Base-by-base conservation (phyloP, 2,113 vertebrate species). In the Aptenodytes forsteri region DNA sequence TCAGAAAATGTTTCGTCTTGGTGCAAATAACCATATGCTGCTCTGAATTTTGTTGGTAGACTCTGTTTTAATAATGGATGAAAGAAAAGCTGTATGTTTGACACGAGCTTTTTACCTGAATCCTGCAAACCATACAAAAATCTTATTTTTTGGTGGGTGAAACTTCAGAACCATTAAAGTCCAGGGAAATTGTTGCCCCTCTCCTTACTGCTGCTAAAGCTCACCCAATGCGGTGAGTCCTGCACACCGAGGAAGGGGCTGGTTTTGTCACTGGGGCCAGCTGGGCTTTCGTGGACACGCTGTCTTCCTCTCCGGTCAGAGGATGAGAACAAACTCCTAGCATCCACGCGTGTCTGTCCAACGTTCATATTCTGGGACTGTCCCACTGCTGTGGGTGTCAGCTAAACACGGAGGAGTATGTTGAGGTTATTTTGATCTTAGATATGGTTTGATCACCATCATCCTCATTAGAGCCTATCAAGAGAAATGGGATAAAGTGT, bases 11-110 rank as follows among this genome's bases (percentile, higher is more conserved):
- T 55, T 88, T 88, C 90, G 71, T 90, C 89, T 67, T 91, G 89
- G 75, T 97, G 87, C 34, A 78, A 73, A 77, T 76, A 95, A 56
- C 76, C 70, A 58, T 47, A 44, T 69, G 78, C 90, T 88, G 66
- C 88, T 90, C 82, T 95, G 82, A 95, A 79, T 90, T 91, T 90
- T 94, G 71, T 82, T 88, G 36, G 71, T 76, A 93, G 90, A 62
- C 32, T 94, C 86, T 76, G 54, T 49, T 87, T 97, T 93, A 90
- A 80, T 91, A 84, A 85, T 23, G 49, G 55, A 69, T 94, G 70
- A 80, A 80, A 76, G 75, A 88, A 90, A 93, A 94, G 73, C 87
- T 80, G 14, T 56, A 1, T 56, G 34, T 91, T 79, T 85, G 73
- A 72, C 46, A 15, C 10, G 40, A 27, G 49, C 34, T 94, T 93